phyloP scores from a whole-genome alignment of 2,888 invertebrate species.

The Trichogramma evanescens region DNA sequence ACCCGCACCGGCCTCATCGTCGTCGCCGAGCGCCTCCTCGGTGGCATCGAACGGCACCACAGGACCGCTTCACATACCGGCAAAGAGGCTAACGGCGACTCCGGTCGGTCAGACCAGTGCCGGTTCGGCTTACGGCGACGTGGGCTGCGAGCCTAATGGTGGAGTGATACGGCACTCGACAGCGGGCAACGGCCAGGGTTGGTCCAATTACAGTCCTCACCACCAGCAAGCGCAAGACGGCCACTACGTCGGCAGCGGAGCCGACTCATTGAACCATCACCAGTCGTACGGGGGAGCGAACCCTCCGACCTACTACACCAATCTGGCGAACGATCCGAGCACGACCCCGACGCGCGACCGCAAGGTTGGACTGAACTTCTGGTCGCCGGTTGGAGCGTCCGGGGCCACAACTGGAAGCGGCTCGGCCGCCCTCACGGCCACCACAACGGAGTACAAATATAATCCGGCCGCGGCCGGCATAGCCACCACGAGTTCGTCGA shows the following conservation, averaged over 20 bases:
- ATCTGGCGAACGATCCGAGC: slow-evolving; percentile 51
- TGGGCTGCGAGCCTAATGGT: slow-evolving; percentile 36
- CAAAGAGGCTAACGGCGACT: slow-evolving; percentile 63
- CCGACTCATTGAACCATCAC: slow-evolving; percentile 56
- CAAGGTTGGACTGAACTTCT: slow-evolving; percentile 55
- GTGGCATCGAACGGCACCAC: slow-evolving; percentile 63
- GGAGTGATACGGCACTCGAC: slow-evolving; percentile 71
- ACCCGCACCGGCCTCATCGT: slow-evolving; percentile 56
- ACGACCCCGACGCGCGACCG: background rate
- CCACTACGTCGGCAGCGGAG: slow-evolving; percentile 45
- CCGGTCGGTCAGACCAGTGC: slow-evolving; percentile 43
- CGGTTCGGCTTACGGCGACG: slow-evolving; percentile 47
- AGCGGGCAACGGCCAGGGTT: slow-evolving; percentile 51
- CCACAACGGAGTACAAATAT: slow-evolving; percentile 41
- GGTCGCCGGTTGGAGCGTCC: slow-evolving; percentile 52
- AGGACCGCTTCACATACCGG: slow-evolving; percentile 82
- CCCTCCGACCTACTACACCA: slow-evolving; percentile 60
- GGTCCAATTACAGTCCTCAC: slow-evolving; percentile 65
- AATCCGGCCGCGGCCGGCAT: slow-evolving; percentile 59
- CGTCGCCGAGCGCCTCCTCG: slow-evolving; percentile 53
- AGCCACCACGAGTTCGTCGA: slow-evolving; percentile 52
- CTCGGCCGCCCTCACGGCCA: slow-evolving; percentile 47
- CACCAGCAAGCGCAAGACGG: slow-evolving; percentile 39
- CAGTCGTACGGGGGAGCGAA: slow-evolving; percentile 61
- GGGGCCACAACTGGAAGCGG: slow-evolving; percentile 47